Base-by-base conservation (phyloP, 2,888 invertebrate species). In the Tachystola acroxantha region DNA sequence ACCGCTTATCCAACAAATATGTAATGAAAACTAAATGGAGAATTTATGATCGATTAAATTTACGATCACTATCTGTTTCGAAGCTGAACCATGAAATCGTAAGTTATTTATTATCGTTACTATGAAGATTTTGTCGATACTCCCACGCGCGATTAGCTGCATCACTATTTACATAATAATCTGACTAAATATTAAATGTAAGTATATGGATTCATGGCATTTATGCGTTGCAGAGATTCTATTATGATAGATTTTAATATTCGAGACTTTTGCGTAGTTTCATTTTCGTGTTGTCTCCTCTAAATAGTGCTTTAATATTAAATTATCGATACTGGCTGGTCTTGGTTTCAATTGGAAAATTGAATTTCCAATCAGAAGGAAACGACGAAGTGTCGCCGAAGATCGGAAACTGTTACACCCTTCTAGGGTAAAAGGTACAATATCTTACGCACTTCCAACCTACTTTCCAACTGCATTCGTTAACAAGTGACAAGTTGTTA, bases 361-460 rank as follows among this genome's bases (percentile, higher is more conserved):
- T 27, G 7, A 28, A 13, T 9, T 53, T 50, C 49, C 45, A 48
- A 47, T 40, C 43, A 53, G 43, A 45, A 47, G 50, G 48, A 58
- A 50, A 48, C 45, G 46, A 41, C 42, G 45, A 39, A 42, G 39
- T 46, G 52, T 48, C 43, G 44, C 50, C 37, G 53, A 61, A 48
- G 57, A 64, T 73, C 71, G 70, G 70, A 76, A 77, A 68, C 63
- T 50, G 51, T 54, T 56, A 41, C 47, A 40, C 71, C 78, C 78
- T 43, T 77, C 48, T 76, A 78, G 53, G 76, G 78, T 60, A 61
- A 55, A 61, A 64, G 60, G 50, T 57, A 53, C 64, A 59, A 60
- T 60, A 58, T 64, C 61, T 58, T 62, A 62, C 57, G 59, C 59
- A 54, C 55, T 53, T 63, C 59, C 69, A 69, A 71, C 79, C 77